Conservation (phyloP, 1,140 invertebrate species). For the Drosophila dunni region DNA sequence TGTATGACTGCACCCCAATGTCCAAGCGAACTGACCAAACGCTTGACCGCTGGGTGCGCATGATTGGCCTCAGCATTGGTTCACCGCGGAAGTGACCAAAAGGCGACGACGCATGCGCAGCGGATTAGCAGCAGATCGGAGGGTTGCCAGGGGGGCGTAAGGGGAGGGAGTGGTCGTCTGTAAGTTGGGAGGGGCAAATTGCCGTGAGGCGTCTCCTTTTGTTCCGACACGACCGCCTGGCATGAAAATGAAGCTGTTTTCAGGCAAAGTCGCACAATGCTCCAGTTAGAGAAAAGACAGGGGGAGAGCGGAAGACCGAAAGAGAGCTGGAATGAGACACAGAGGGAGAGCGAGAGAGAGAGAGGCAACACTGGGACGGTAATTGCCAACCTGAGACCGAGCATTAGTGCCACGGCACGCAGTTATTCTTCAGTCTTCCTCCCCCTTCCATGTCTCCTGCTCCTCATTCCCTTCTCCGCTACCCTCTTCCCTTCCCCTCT, state of each 20-base stretch:
- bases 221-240: conserved; percentile 69
- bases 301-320: background rate
- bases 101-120: conserved; percentile 58
- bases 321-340: background rate
- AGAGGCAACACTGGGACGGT: conserved; percentile 16
- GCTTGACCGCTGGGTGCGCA: conserved; percentile 70
- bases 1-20: conserved; percentile 11
- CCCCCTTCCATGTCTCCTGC: background rate
- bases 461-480: background rate
- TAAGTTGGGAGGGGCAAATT: background rate
- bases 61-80: conserved; percentile 53
- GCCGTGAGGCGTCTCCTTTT: conserved; percentile 31
- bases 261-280: conserved; percentile 40
- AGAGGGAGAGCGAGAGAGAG: background rate
- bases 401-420: conserved; percentile 70
- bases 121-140: conserved; percentile 45
- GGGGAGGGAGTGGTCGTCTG: background rate
- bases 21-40: conserved; percentile 23
- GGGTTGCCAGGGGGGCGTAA: background rate
- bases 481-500: background rate
- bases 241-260: conserved; percentile 73
- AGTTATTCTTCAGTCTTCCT: conserved; percentile 23
- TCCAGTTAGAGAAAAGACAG: conserved; percentile 13
- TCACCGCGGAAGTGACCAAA: conserved; percentile 71
- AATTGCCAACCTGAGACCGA: conserved; percentile 67